Percentiles rank a stretch among this genome's conserved stretches.
Conservation (phyloP, 2,113 vertebrate species). For the Mastomys coucha region DNA sequence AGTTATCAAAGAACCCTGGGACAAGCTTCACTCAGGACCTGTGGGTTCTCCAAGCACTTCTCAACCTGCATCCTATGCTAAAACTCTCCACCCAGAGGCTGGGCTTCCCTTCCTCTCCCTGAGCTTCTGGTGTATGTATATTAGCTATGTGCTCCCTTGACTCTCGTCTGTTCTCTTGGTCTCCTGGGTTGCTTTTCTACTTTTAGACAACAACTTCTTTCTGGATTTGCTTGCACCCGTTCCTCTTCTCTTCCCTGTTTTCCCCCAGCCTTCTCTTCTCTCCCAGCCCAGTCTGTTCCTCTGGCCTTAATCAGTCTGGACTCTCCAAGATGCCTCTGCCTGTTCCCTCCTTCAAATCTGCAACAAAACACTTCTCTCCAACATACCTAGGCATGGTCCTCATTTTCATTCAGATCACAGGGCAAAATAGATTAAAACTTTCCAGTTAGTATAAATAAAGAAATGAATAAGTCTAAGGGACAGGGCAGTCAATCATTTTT, state of each 20-base stretch:
- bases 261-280: not conserved
- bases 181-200: not conserved
- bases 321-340: not conserved
- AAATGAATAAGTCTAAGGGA: not conserved
- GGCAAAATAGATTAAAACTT: not conserved
- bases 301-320: not conserved
- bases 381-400: too few relatives aligned
- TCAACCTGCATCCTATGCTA: too few relatives aligned
- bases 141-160: not conserved
- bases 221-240: not conserved
- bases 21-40: not conserved
- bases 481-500: not conserved
- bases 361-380: not conserved
- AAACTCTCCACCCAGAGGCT: not conserved
- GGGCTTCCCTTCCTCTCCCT: not conserved
- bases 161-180: not conserved
- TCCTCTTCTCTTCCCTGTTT: not conserved
- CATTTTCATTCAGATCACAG: not conserved
- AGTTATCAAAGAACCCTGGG: too few relatives aligned
- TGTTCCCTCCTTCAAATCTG: not conserved
- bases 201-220: not conserved
- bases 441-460: constrained; percentile 5
- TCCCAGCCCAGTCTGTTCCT: not conserved
- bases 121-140: too few relatives aligned
- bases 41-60: not conserved